A percentile compares a stretch with the other conserved stretches of the same genome.
These are phyloP conservation scores for Palythoa heliodiscus DNA, from an alignment of 92 coral and sea anemone genomes.

Conservation along the genomic window DNA sequence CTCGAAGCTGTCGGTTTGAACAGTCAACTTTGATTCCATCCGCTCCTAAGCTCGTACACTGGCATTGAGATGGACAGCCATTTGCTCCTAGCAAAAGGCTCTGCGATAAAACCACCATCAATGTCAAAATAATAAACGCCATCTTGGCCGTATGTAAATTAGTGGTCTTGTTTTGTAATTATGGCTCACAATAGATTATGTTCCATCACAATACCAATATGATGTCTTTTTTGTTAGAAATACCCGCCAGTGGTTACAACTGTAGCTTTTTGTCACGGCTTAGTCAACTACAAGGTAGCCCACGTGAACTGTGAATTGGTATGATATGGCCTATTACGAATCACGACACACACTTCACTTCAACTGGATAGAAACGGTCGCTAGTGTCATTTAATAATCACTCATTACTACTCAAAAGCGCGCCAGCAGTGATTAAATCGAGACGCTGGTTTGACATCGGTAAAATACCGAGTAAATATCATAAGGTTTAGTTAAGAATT, in stretches of 20 bases:
- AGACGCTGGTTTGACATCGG: conserved; percentile 11
- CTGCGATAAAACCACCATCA: neutral
- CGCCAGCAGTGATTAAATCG: conserved; percentile 23
- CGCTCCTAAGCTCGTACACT: neutral
- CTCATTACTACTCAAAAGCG: conserved; percentile 32
- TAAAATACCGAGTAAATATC: neutral
- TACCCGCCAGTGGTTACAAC: neutral
- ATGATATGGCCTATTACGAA: neutral
- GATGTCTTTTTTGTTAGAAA: conserved; percentile 23
- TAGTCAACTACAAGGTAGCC: neutral
- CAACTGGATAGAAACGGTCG: neutral
- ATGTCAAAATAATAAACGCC: conserved; percentile 21
- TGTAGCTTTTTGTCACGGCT: neutral
- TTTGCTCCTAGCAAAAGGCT: conserved; percentile 5
- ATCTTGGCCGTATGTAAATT: conserved; percentile 40
- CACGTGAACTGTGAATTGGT: conserved; percentile 2
- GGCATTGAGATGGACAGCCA: conserved; percentile 21
- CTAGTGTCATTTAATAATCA: conserved; percentile 1
- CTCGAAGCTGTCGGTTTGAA: conserved; percentile 33
- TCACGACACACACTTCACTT: neutral
- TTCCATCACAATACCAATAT: conserved; percentile 5
- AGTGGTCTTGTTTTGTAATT: neutral
- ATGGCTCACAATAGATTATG: neutral
- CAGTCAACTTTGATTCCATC: conserved; percentile 39
- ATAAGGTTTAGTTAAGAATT: neutral